Conservation (phyloP, 2,113 vertebrate species). For the Datnioides undecimradiatus region DNA sequence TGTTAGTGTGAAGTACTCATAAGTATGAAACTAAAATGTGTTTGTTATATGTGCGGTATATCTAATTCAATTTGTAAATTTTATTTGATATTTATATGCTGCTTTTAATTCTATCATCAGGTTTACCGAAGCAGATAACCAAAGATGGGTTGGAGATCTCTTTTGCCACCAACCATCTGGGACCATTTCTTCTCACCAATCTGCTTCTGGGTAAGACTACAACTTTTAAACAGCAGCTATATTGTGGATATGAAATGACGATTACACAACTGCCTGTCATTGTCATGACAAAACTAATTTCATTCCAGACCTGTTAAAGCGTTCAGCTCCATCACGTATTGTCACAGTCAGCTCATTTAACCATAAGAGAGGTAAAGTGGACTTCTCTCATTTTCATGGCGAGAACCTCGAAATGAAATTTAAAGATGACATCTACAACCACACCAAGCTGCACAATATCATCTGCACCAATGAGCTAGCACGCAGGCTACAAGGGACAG, state of each 20-base stretch:
- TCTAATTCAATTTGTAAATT: background rate
- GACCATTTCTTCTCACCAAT: constrained; percentile 91
- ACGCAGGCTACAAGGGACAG: constrained; percentile 84
- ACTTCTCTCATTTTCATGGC: constrained; percentile 83
- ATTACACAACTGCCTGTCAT: background rate
- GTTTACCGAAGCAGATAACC: constrained; percentile 83
- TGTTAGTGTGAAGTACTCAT: background rate
- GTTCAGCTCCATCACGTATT: constrained; percentile 84
- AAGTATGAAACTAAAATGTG: background rate
- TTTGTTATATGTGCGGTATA: background rate
- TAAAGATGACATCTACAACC: constrained; percentile 78
- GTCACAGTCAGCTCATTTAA: constrained; percentile 86
- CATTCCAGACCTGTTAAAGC: constrained; percentile 84
- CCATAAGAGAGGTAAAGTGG: constrained; percentile 79
- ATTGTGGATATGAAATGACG: background rate
- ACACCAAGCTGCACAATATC: constrained; percentile 90
- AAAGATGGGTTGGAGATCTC: constrained; percentile 86
- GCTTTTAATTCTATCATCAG: constrained; percentile 61
- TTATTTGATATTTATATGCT: background rate
- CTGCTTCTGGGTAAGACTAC: constrained; percentile 87
- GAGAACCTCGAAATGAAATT: constrained; percentile 33
- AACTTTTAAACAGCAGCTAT: background rate
- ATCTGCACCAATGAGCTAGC: constrained; percentile 88
- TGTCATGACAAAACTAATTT: background rate
- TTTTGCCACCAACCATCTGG: constrained; percentile 90